Evolutionary conservation across 2,797 vertebrate genomes (phyloP), one percentile per base, ranked within the genome.

Genomic region (Staurois parvus): DNA sequence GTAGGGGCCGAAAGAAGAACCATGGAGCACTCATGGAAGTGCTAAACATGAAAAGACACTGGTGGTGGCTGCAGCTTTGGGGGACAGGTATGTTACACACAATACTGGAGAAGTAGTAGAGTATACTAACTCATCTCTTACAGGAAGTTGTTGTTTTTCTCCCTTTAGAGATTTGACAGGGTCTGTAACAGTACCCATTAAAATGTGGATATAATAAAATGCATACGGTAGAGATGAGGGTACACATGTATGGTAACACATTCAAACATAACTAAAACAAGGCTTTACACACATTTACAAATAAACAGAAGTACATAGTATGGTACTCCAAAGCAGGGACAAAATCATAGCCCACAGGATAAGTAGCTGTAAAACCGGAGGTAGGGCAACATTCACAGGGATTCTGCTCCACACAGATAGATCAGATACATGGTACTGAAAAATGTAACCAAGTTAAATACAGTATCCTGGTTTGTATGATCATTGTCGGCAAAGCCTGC

Each of bases 351-450:
- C 40, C 66, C 21, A 72, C 4, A 34, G 28, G 34, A 37, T 30
- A 26, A 79, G 70, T 52, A 80, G 73, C 84, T 40, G 72, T 85
- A 42, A 7, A 40, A 32, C 40, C 15, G 80, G 84, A 85, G 84
- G 84, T 85, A 85, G 72, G 70, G 42, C 13, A 19, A 75, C 21
- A 80, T 85, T 79, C 76, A 85, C 72, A 80, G 70, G 76, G 59
- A 67, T 72, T 73, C 67, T 73, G 10, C 15, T 59, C 52, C 10
- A 62, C 3, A 56, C 2, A 67, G 0, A 68, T 42, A 42, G 34
- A 52, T 24, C 3, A 79, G 83, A 79, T 3, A 28, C 28, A 4
- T 34, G 26, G 34, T 9, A 67, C 26, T 29, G 9, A 72, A 84
- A 72, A 66, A 59, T 59, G 37, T 21, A 70, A 52, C 64, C 73